phyloP scores from a whole-genome alignment of 1,140 invertebrate genomes.

The Fopius arisanus region DNA sequence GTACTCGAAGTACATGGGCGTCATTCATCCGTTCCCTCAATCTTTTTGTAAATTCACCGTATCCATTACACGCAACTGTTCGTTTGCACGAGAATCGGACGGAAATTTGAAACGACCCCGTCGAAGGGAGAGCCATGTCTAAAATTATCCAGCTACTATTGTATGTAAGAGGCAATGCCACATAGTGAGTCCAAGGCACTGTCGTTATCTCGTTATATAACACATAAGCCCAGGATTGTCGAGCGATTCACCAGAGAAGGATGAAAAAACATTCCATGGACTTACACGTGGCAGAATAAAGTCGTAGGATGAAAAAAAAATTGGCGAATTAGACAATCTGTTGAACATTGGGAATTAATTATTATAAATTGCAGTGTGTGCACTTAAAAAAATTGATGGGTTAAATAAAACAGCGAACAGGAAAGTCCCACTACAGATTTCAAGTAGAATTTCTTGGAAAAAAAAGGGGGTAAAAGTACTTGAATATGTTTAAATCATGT shows the following conservation, averaged over 20 bases:
- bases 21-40: background rate
- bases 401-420: no score
- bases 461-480: no score
- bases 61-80: background rate
- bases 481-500: background rate
- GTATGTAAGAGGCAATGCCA: background rate
- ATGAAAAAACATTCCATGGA: background rate
- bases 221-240: background rate
- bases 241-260: background rate
- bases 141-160: slow-evolving; percentile 21
- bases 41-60: background rate
- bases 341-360: no score
- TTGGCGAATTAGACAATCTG: no score
- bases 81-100: background rate
- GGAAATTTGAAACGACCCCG: background rate
- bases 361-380: no score
- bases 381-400: no score
- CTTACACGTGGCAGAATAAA: background rate
- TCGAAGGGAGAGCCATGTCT: slow-evolving; percentile 7
- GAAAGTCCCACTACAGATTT: no score
- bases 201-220: slow-evolving; percentile 20
- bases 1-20: slow-evolving; percentile 13
- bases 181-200: background rate
- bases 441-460: no score
- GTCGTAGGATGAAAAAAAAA: no score